Percentiles rank a stretch among this genome's conserved stretches.
These are phyloP conservation scores for Asteroscopus sphinx DNA, from an alignment of 2,888 invertebrate species.

Conservation along the genomic window DNA sequence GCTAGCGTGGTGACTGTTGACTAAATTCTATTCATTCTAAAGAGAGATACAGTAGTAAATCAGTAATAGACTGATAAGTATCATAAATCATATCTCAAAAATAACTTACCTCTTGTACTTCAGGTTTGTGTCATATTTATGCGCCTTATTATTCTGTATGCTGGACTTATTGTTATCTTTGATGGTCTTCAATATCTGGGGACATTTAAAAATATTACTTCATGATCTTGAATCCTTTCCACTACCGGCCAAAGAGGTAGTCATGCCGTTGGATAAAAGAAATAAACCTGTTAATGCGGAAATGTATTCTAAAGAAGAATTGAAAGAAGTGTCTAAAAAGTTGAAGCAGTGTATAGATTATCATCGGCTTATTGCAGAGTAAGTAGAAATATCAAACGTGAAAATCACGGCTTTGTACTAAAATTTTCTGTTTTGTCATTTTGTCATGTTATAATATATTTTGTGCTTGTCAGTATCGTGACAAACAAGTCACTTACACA, in stretches of 20 bases:
- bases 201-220: conserved; percentile 54
- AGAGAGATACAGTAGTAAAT: too few relatives aligned
- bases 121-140: conserved; percentile 14
- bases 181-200: conserved; percentile 54
- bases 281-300: background rate
- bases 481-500: too few relatives aligned
- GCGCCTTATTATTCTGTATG: conserved; percentile 12
- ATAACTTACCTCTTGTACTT: background rate
- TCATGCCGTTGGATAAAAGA: background rate
- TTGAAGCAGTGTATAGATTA: conserved; percentile 38
- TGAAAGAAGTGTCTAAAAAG: conserved; percentile 7
- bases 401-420: too few relatives aligned
- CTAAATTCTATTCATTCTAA: too few relatives aligned
- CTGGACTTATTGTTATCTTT: conserved; percentile 46
- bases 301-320: conserved; percentile 39
- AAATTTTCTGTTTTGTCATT: too few relatives aligned
- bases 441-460: too few relatives aligned
- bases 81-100: background rate
- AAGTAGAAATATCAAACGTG: conserved; percentile 11
- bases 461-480: too few relatives aligned
- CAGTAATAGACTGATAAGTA: too few relatives aligned
- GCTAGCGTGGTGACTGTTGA: too few relatives aligned
- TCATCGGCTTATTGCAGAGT: conserved; percentile 33
- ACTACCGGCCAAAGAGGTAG: conserved; percentile 18
- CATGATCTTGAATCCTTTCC: conserved; percentile 44